phyloP scores from a whole-genome alignment of 2,888 invertebrate genomes.

The Thymelicus sylvestris region DNA sequence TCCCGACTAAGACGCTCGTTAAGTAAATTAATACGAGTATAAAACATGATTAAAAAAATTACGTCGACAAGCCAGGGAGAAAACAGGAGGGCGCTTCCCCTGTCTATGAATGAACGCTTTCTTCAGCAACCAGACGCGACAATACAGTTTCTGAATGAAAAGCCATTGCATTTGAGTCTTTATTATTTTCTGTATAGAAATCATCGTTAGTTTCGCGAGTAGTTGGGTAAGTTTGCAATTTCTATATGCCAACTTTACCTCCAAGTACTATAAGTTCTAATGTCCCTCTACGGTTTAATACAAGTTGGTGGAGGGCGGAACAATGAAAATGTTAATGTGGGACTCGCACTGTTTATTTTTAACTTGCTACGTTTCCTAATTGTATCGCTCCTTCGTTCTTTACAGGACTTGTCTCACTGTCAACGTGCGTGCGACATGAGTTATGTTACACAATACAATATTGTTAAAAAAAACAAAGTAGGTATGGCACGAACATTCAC shows the following conservation, averaged over 20 bases:
- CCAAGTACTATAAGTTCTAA: constrained; percentile 81
- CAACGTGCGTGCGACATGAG: constrained; percentile 21
- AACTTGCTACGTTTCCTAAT: constrained; percentile 52
- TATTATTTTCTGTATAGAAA: constrained; percentile 2
- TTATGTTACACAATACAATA: too few relatives aligned
- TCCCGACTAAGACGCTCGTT: constrained; percentile 73
- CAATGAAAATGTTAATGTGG: constrained; percentile 79
- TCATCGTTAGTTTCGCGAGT: constrained; percentile 21
- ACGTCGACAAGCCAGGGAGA: constrained; percentile 68
- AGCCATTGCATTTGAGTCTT: constrained; percentile 19
- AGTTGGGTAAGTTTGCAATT: constrained; percentile 59
- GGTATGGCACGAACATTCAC: too few relatives aligned
- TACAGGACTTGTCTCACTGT: constrained; percentile 37
- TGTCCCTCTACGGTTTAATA: constrained; percentile 77
- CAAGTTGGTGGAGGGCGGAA: constrained; percentile 71
- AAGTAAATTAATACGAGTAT: constrained; percentile 83
- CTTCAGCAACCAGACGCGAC: constrained; percentile 48
- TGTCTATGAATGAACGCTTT: constrained; percentile 70
- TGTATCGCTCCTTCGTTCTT: constrained; percentile 52
- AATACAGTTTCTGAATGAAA: not conserved
- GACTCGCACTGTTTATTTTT: constrained; percentile 68
- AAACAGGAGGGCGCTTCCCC: constrained; percentile 69
- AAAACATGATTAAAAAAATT: constrained; percentile 85
- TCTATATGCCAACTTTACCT: constrained; percentile 73
- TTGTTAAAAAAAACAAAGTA: too few relatives aligned